These are phyloP conservation scores for Saguinus midas DNA, from an alignment of 2,113 vertebrate species.

Conservation along the genomic window DNA sequence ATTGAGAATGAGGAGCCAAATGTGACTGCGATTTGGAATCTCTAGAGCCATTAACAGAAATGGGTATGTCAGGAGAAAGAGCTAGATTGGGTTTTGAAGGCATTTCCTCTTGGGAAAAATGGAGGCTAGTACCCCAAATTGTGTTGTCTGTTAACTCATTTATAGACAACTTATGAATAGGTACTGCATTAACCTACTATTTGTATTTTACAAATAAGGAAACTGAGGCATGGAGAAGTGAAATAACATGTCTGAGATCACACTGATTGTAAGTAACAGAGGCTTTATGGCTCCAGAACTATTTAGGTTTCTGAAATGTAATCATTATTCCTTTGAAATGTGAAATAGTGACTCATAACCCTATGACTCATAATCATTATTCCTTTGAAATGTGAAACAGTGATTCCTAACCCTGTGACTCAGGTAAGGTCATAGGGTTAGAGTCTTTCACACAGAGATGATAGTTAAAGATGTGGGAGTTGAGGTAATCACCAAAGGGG, in stretches of 20 bases:
- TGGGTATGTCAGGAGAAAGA: background rate
- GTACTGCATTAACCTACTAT: background rate
- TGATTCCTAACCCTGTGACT: background rate
- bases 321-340: background rate
- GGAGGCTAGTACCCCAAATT: background rate
- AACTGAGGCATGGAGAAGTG: background rate
- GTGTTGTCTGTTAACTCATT: background rate
- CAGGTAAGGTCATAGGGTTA: background rate
- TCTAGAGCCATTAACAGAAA: background rate
- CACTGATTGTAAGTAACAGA: background rate
- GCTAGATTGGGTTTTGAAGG: background rate
- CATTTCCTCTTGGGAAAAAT: background rate
- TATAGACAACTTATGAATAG: background rate
- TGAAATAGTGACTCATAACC: too few species aligned
- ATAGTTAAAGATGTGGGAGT: background rate
- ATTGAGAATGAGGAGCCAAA: background rate
- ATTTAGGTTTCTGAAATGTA: slow-evolving; percentile 7
- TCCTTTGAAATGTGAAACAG: too few species aligned
- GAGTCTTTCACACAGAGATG: background rate
- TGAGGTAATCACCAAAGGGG: background rate
- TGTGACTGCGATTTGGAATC: background rate
- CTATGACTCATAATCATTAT: background rate
- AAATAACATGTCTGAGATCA: background rate
- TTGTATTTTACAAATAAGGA: background rate
- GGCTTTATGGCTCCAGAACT: background rate